Percentiles rank a stretch among this genome's conserved stretches.
These are phyloP conservation scores for Drosophila borborema DNA, from an alignment of 2,888 invertebrate species.

Conservation along the genomic window DNA sequence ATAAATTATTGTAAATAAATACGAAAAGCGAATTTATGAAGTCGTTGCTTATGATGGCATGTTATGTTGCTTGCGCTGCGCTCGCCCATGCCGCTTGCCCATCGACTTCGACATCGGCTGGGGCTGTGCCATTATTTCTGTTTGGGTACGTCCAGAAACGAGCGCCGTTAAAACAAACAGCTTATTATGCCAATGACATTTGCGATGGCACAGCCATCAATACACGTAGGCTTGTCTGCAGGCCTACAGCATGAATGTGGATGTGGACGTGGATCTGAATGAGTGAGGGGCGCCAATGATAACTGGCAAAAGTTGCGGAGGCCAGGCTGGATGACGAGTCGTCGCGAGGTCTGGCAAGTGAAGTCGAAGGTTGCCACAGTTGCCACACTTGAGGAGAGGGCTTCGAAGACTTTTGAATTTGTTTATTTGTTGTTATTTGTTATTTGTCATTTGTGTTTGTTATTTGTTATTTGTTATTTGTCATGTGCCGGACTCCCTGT, in stretches of 20 bases:
- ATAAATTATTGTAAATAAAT: constrained; percentile 83
- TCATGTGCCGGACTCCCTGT: constrained; percentile 22
- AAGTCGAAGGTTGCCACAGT: constrained; percentile 19
- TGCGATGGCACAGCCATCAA: constrained; percentile 36
- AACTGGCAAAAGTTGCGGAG: constrained; percentile 54
- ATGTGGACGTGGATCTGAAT: not conserved
- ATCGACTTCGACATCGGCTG: not conserved
- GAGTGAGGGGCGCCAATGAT: constrained; percentile 66
- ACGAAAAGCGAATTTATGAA: constrained; percentile 80
- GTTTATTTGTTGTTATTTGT: constrained; percentile 70
- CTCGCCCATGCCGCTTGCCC: constrained; percentile 3
- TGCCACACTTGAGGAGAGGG: constrained; percentile 24
- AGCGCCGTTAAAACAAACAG: constrained; percentile 80
- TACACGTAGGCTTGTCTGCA: constrained; percentile 8
- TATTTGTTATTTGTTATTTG: constrained; percentile 58
- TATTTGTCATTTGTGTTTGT: constrained; percentile 60
- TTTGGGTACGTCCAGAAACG: constrained; percentile 57
- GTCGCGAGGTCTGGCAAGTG: not conserved
- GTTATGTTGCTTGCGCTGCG: constrained; percentile 38
- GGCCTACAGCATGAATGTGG: not conserved
- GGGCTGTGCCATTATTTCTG: constrained; percentile 75
- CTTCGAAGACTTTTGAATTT: constrained; percentile 64
- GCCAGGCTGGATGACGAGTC: not conserved
- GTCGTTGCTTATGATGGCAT: constrained; percentile 64
- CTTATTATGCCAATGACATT: constrained; percentile 81